Percentiles rank a stretch among this genome's conserved stretches.
Evolutionary conservation across 2,797 vertebrate genomes (phyloP).

Genomic region (Sebastes nivosus): DNA sequence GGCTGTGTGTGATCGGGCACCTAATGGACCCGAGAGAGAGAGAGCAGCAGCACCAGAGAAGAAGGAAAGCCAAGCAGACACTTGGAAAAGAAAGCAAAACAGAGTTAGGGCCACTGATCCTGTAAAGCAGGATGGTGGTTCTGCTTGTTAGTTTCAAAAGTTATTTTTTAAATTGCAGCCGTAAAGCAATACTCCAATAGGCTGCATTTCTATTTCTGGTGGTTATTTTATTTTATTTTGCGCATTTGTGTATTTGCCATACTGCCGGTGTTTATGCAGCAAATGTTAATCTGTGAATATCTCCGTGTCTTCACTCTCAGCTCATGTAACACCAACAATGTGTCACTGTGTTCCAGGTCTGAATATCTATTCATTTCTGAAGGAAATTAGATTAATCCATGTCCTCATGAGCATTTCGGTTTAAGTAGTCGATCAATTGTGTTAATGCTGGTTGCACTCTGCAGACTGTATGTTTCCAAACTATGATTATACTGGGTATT

Average conservation of each 20-base stretch:
- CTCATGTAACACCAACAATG: neutral
- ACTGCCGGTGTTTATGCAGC: neutral
- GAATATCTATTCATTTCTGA: slow-evolving; percentile 1
- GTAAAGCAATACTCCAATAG: neutral
- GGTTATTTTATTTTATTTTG: slow-evolving; percentile 25
- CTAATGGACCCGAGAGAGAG: neutral
- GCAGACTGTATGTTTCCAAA: neutral
- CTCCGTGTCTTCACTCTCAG: neutral
- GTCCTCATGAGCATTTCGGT: neutral
- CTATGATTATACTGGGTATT: neutral
- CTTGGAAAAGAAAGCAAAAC: neutral
- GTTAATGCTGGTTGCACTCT: slow-evolving; percentile 13
- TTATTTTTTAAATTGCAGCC: neutral
- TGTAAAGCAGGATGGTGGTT: neutral
- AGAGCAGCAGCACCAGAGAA: neutral
- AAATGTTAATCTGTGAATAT: slow-evolving; percentile 4
- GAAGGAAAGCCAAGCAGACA: neutral
- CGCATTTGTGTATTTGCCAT: slow-evolving; percentile 11
- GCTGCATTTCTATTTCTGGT: neutral
- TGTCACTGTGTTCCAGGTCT: slow-evolving; percentile 2
- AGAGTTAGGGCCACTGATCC: neutral
- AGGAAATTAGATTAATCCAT: neutral
- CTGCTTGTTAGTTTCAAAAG: slow-evolving; percentile 29
- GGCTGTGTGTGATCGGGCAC: slow-evolving; percentile 71
- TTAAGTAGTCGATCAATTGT: neutral